phyloP scores from a whole-genome alignment of 2,888 invertebrate genomes.

The Laothoe populi region DNA sequence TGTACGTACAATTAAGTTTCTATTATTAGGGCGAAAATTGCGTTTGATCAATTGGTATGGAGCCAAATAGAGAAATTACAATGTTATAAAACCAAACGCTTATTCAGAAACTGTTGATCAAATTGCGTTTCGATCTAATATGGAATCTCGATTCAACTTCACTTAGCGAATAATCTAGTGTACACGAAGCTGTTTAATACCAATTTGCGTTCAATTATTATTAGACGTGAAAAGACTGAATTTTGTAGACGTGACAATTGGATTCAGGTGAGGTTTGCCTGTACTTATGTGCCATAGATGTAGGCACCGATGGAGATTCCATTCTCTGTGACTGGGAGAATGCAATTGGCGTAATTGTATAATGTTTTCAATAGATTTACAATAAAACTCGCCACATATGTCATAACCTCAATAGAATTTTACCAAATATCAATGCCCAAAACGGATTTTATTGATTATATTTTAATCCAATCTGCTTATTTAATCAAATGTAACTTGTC shows the following conservation, averaged over 20 bases:
- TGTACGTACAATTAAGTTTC: conserved; percentile 7
- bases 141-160: conserved; percentile 14
- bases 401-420: conserved; percentile 47
- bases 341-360: not conserved
- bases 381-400: conserved; percentile 29
- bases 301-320: conserved; percentile 26
- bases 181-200: conserved; percentile 6
- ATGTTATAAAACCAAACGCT: not conserved
- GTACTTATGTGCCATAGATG: conserved; percentile 50
- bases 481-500: conserved; percentile 61
- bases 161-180: conserved; percentile 13
- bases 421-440: conserved; percentile 61
- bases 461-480: conserved; percentile 48
- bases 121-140: conserved; percentile 4
- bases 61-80: conserved; percentile 13
- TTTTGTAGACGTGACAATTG: conserved; percentile 43
- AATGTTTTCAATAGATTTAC: conserved; percentile 16
- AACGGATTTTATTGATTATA: conserved; percentile 54
- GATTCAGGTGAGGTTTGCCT: conserved; percentile 39
- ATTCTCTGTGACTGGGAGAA: not conserved
- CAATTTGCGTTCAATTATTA: conserved; percentile 34
- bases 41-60: conserved; percentile 30
- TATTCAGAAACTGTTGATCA: conserved; percentile 9
- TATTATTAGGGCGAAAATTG: conserved; percentile 23
- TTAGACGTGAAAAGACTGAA: conserved; percentile 60